Percentiles rank a stretch among this genome's conserved stretches.
phyloP scores from a whole-genome alignment of 2,888 invertebrate genomes.

The Caenorhabditis sp. region DNA sequence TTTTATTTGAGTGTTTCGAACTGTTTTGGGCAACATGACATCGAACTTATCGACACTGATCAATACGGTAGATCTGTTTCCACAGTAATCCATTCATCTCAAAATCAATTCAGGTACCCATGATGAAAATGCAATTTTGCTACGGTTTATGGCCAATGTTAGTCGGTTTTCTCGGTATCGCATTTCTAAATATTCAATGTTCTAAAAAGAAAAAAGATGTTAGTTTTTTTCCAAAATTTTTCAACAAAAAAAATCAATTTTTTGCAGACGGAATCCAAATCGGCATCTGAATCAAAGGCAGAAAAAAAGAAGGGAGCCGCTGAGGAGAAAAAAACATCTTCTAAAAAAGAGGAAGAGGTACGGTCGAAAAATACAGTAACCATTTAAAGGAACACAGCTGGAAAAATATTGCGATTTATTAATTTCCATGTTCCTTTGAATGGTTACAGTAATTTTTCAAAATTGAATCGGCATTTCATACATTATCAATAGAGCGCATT shows the following conservation, averaged over 20 bases:
- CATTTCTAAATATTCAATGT: neutral
- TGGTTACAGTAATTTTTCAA: no score
- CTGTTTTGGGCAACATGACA: neutral
- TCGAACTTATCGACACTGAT: neutral
- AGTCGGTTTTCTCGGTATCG: neutral
- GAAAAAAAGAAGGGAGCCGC: neutral
- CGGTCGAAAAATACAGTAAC: neutral
- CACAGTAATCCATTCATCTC: neutral
- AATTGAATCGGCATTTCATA: no score
- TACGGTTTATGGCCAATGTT: neutral
- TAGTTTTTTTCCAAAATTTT: neutral
- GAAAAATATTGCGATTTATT: no score
- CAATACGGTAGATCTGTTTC: neutral
- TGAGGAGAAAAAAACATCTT: neutral
- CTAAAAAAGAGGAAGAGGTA: neutral
- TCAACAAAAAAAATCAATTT: no score
- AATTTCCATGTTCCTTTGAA: no score
- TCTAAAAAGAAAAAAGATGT: neutral
- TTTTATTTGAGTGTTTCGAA: neutral
- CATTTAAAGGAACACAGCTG: slow-evolving; percentile 6
- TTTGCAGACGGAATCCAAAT: neutral
- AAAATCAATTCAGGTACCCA: neutral
- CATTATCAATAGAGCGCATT: no score
- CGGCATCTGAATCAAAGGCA: neutral
- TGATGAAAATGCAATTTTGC: neutral